Conservation (phyloP, 1,140 invertebrate species). For the Metaphire vulgaris region DNA sequence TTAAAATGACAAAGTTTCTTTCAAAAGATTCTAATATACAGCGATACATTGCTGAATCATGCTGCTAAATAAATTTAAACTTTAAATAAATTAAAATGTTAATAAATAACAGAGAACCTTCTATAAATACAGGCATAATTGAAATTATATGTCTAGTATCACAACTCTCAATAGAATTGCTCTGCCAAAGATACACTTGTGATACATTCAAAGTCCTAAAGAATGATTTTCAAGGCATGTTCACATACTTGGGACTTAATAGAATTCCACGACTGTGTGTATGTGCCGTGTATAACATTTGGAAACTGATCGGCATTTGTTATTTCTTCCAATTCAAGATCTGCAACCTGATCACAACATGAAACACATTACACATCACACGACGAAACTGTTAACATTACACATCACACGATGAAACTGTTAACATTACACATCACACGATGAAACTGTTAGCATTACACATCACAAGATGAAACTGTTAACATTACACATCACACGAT, state of each 20-base stretch:
- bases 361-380: neutral
- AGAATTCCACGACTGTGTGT: neutral
- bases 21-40: too few species aligned
- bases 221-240: neutral
- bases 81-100: too few species aligned
- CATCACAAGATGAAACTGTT: neutral
- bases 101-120: too few species aligned
- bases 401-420: neutral
- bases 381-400: neutral
- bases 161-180: neutral
- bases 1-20: too few species aligned
- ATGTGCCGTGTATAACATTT: slow-evolving; percentile 9
- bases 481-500: neutral
- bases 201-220: neutral
- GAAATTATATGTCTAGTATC: neutral
- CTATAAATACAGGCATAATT: neutral
- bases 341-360: neutral
- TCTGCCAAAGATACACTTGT: neutral
- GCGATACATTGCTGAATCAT: too few species aligned
- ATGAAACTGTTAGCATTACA: neutral
- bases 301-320: neutral
- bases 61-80: too few species aligned
- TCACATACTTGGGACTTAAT: neutral
- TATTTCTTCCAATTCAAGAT: neutral
- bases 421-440: neutral